A percentile compares a stretch with the other conserved stretches of the same genome.
Conservation (phyloP, 2,797 vertebrate genomes). For the Rallus crepitans region DNA sequence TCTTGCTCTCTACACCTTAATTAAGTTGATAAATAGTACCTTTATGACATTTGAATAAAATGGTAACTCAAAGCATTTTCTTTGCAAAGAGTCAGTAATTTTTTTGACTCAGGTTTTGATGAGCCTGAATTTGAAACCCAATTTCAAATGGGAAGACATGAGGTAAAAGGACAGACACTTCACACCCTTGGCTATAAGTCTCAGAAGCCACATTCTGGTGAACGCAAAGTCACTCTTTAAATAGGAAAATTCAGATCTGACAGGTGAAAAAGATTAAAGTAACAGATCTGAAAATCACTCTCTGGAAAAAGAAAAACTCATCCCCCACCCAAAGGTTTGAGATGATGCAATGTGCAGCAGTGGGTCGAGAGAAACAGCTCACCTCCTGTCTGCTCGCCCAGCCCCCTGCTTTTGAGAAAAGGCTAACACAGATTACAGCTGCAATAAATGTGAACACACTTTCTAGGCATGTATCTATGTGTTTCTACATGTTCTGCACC, state of each 20-base stretch:
- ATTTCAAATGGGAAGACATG: not conserved
- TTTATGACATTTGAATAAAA: not conserved
- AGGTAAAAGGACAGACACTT: not conserved
- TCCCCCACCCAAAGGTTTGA: accelerated
- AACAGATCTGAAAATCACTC: not conserved
- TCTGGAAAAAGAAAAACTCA: not conserved
- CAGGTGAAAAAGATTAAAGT: not conserved
- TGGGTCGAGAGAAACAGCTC: not conserved
- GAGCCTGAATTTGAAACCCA: not conserved
- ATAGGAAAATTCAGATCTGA: not conserved
- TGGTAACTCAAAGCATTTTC: not conserved
- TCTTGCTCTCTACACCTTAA: not conserved
- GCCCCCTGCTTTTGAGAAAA: not conserved
- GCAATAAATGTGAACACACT: accelerated
- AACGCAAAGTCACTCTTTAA: not conserved
- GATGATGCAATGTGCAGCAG: not conserved
- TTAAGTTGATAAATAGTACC: not conserved
- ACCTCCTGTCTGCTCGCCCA: accelerated
- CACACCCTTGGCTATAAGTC: not conserved
- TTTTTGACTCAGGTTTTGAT: slow-evolving; percentile 19
- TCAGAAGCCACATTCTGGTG: not conserved
- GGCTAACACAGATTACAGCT: not conserved
- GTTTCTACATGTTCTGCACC: not conserved
- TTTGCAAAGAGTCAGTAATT: slow-evolving; percentile 7
- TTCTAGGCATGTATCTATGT: accelerated